phyloP scores from a whole-genome alignment of 2,797 vertebrate genomes.

The Brachyrhaphis roseni region DNA sequence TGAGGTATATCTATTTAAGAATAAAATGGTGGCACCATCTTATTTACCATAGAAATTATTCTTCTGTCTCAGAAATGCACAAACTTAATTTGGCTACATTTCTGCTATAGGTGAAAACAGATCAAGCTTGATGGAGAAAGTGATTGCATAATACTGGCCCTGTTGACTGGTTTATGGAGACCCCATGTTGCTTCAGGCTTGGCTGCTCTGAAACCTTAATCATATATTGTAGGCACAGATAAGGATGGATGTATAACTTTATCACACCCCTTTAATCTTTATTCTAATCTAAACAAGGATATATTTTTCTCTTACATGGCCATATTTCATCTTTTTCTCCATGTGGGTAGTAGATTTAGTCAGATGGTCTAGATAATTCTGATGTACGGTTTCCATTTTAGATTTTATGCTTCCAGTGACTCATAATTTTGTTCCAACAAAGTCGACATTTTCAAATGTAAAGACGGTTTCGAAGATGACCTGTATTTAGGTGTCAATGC shows the following conservation, averaged over 20 bases:
- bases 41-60: not conserved
- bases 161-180: not conserved
- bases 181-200: not conserved
- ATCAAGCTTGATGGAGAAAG: not conserved
- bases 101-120: not conserved
- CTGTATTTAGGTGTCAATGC: not conserved
- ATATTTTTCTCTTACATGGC: not conserved
- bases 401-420: not conserved
- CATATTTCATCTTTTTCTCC: not conserved
- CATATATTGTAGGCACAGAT: not conserved
- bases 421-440: not conserved
- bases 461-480: not conserved
- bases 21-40: not conserved
- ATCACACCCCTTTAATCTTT: not conserved
- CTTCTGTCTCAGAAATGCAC: not conserved
- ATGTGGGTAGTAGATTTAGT: not conserved
- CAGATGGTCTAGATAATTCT: not conserved
- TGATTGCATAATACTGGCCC: not conserved
- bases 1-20: not conserved
- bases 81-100: not conserved
- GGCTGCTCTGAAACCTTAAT: not conserved
- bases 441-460: not conserved
- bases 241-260: not conserved
- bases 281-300: not conserved
- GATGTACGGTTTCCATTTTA: not conserved